Evolutionary conservation across 2,888 invertebrate genomes (phyloP).

Genomic region (Papilio gigon): DNA sequence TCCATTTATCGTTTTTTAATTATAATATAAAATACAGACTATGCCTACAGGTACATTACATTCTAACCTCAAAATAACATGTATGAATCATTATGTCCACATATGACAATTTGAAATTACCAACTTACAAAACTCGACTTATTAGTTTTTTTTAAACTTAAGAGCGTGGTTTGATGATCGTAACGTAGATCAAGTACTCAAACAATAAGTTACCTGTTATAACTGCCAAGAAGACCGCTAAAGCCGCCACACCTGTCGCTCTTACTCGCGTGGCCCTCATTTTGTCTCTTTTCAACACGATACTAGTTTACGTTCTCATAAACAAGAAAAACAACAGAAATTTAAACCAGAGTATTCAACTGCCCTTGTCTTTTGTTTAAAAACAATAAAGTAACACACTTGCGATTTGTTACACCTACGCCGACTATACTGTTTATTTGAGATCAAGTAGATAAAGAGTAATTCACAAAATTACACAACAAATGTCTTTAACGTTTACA

Average conservation of each 20-base stretch:
- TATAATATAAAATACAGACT: background rate
- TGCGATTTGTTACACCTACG: constrained; percentile 70
- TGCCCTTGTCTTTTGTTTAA: constrained; percentile 64
- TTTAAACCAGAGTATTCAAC: constrained; percentile 64
- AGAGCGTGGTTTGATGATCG: background rate
- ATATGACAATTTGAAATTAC: constrained; percentile 47
- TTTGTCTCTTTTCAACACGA: constrained; percentile 77
- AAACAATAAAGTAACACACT: constrained; percentile 76
- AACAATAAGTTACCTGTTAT: constrained; percentile 72
- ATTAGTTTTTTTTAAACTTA: background rate
- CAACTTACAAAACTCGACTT: constrained; percentile 50
- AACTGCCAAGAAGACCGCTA: constrained; percentile 72
- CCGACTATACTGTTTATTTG: constrained; percentile 64
- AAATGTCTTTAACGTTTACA: constrained; percentile 59
- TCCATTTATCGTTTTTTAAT: background rate
- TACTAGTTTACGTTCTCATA: constrained; percentile 65
- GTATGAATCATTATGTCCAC: constrained; percentile 53
- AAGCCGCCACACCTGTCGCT: constrained; percentile 79
- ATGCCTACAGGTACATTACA: background rate
- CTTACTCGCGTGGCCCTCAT: constrained; percentile 70
- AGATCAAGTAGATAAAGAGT: constrained; percentile 59
- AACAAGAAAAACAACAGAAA: constrained; percentile 70
- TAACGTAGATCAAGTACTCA: constrained; percentile 42
- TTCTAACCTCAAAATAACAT: constrained; percentile 49
- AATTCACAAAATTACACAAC: constrained; percentile 71